A percentile compares a stretch with the other conserved stretches of the same genome.
Evolutionary conservation across 1,140 invertebrate genomes (phyloP).

Genomic region (Fopius arisanus): DNA sequence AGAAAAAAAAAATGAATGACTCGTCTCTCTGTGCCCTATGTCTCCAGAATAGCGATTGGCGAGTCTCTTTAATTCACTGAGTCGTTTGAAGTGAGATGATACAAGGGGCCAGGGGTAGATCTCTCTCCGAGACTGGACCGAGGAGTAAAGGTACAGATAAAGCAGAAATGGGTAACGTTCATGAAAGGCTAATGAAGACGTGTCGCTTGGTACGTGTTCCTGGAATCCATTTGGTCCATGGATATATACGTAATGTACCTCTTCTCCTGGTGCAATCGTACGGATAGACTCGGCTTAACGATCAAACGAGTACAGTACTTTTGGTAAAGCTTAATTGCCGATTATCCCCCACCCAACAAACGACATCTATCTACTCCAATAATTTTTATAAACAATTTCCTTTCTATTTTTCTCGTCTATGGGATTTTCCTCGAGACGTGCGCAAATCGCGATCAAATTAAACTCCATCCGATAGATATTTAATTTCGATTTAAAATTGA

Average conservation of each 20-base stretch:
- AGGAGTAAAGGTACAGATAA: conserved; percentile 17
- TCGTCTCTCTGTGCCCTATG: neutral
- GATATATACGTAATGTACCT: conserved; percentile 15
- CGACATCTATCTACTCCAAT: conserved; percentile 41
- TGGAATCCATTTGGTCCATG: conserved; percentile 45
- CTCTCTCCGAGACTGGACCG: conserved; percentile 6
- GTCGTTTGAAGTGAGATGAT: neutral
- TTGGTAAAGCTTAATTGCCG: conserved; percentile 50
- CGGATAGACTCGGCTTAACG: conserved; percentile 43
- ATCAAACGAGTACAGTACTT: conserved; percentile 40
- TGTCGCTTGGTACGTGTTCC: conserved; percentile 53
- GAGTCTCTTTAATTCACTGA: neutral
- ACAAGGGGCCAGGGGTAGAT: neutral
- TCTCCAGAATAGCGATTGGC: neutral
- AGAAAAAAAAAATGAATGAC: neutral
- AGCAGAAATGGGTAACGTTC: conserved; percentile 46
- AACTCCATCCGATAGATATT: no score
- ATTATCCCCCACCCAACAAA: conserved; percentile 43
- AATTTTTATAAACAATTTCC: neutral
- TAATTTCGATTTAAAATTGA: no score
- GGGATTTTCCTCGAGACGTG: no score
- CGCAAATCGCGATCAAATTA: no score
- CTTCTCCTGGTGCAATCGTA: conserved; percentile 30
- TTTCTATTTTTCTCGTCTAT: neutral
- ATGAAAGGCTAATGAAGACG: conserved; percentile 63